Conservation (phyloP, 37 sponge, comb jelly and placozoan species). For the Chondrosia reniformis region DNA sequence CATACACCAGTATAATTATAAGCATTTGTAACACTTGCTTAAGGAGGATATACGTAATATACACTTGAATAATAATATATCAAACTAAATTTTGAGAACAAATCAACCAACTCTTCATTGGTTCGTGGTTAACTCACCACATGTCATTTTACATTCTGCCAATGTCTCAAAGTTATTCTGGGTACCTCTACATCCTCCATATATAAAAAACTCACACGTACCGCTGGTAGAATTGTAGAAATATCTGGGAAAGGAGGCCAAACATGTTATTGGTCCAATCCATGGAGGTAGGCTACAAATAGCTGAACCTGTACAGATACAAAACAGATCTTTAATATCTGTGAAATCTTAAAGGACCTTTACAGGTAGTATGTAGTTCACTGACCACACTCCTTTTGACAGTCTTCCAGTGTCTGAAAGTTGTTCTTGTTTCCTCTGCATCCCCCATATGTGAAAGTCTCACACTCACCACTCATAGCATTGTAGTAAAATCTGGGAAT, state of each 20-base stretch:
- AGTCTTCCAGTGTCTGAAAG: neutral
- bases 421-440: slow-evolving; percentile 5
- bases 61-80: too few relatives aligned
- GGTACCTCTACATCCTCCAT: too few relatives aligned
- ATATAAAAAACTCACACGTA: neutral
- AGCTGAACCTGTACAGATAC: too few relatives aligned
- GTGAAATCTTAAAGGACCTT: neutral
- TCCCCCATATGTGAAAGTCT: slow-evolving; percentile 11
- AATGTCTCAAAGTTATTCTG: neutral
- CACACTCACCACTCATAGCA: neutral
- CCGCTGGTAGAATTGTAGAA: slow-evolving; percentile 4
- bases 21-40: too few relatives aligned
- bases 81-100: too few relatives aligned
- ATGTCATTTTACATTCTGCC: neutral
- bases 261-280: neutral
- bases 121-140: slow-evolving; percentile 15
- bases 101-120: too few relatives aligned
- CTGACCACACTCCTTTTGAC: slow-evolving; percentile 3
- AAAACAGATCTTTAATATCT: too few relatives aligned
- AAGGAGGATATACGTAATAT: too few relatives aligned
- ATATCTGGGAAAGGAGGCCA: neutral
- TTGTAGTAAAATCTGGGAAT: slow-evolving; percentile 14
- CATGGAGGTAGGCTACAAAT: too few relatives aligned
- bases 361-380: neutral
- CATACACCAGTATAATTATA: too few relatives aligned